Evolutionary conservation across 2,888 invertebrate genomes (phyloP).

Genomic region (Ypsolopha sequella): DNA sequence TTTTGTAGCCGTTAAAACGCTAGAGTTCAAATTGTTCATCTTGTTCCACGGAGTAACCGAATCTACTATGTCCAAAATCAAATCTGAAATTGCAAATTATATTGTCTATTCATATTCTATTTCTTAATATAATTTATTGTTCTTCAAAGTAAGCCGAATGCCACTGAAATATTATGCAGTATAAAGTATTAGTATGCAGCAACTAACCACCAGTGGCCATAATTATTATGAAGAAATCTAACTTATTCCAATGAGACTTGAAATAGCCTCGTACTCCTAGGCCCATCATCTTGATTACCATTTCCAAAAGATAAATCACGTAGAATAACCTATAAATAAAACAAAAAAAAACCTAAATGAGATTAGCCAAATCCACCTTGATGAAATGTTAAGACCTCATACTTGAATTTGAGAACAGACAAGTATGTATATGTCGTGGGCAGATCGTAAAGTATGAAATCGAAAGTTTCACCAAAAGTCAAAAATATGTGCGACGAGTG

Average conservation of each 20-base stretch:
- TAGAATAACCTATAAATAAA: slow-evolving; percentile 37
- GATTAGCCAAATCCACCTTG: not conserved
- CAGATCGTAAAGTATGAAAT: not conserved
- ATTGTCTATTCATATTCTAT: not conserved
- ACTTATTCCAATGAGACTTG: slow-evolving; percentile 67
- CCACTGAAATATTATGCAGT: not conserved
- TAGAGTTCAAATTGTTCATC: slow-evolving; percentile 48
- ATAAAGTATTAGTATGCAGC: not conserved
- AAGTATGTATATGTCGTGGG: not conserved
- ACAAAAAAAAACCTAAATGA: not conserved
- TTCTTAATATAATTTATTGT: not conserved
- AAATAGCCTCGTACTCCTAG: slow-evolving; percentile 52
- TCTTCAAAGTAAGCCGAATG: not conserved
- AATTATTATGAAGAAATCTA: slow-evolving; percentile 67
- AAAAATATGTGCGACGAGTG: too few relatives aligned
- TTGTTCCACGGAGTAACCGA: slow-evolving; percentile 46
- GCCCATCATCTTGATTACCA: slow-evolving; percentile 51
- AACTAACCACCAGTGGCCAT: slow-evolving; percentile 52
- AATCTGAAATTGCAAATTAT: slow-evolving; percentile 28
- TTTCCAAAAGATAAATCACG: slow-evolving; percentile 46
- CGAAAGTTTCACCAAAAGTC: not conserved
- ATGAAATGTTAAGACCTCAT: not conserved
- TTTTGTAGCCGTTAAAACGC: slow-evolving; percentile 53
- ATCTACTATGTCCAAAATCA: slow-evolving; percentile 50
- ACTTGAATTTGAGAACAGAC: not conserved